Conservation (phyloP, 2,888 invertebrate genomes). For the Cephus nigrinus region DNA sequence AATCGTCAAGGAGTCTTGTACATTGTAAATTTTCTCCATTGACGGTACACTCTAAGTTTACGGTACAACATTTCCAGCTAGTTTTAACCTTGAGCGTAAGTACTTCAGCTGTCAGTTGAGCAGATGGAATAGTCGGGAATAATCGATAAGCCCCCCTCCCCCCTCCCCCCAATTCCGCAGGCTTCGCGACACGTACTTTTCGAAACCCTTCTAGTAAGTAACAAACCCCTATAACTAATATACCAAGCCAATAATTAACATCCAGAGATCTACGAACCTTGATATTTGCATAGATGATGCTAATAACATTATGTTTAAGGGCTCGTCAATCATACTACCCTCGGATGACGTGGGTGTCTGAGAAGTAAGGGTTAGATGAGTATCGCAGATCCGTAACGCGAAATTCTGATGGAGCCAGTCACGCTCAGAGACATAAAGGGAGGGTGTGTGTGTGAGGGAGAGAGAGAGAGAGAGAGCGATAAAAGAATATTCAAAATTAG, state of each 20-base stretch:
- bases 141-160: neutral
- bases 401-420: neutral
- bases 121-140: neutral
- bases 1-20: neutral
- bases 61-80: neutral
- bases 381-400: neutral
- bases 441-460: neutral
- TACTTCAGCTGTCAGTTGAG: neutral
- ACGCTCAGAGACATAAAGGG: neutral
- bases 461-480: neutral
- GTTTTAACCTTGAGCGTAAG: neutral
- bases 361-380: neutral
- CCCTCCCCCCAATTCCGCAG: neutral
- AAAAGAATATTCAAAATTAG: constrained; percentile 29
- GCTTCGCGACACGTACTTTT: neutral
- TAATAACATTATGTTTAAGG: constrained; percentile 52
- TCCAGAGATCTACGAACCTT: constrained; percentile 11
- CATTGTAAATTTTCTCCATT: neutral
- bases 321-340: constrained; percentile 49
- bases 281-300: constrained; percentile 44
- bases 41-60: neutral
- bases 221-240: neutral
- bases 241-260: neutral
- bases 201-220: neutral
- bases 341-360: constrained; percentile 24